Evolutionary conservation across 1,140 invertebrate genomes (phyloP).

Genomic region (Meteorus sp.): DNA sequence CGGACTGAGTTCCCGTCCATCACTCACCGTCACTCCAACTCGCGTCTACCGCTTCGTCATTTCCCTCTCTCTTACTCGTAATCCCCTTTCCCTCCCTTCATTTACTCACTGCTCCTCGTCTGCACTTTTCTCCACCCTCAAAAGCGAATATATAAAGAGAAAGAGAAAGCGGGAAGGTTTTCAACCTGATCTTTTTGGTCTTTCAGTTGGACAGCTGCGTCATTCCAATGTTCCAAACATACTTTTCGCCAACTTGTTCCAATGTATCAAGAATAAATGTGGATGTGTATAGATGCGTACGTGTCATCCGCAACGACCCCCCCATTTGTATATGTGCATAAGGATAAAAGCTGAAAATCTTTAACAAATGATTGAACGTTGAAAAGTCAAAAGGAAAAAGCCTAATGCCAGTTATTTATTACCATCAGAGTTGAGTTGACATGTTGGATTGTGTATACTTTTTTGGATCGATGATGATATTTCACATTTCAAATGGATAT

Average conservation of each 20-base stretch:
- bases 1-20: constrained; percentile 45
- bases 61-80: constrained; percentile 22
- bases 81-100: no score
- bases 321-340: neutral
- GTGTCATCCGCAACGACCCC: neutral
- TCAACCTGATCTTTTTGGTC: neutral
- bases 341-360: constrained; percentile 9
- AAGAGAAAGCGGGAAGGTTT: no score
- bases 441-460: no score
- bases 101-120: no score
- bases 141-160: neutral
- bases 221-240: constrained; percentile 6
- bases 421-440: constrained; percentile 7
- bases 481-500: no score
- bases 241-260: constrained; percentile 8
- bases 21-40: constrained; percentile 47
- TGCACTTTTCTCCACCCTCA: neutral
- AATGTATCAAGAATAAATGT: neutral
- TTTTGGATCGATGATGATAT: neutral
- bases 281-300: neutral
- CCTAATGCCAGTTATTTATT: constrained; percentile 11
- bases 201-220: constrained; percentile 4
- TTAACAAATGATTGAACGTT: constrained; percentile 13
- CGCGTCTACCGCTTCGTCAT: constrained; percentile 37
- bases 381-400: constrained; percentile 7